Evolutionary conservation across 1,140 invertebrate species (phyloP), one percentile per base, ranked within the genome.

Genomic region (Drosophila repleta): DNA sequence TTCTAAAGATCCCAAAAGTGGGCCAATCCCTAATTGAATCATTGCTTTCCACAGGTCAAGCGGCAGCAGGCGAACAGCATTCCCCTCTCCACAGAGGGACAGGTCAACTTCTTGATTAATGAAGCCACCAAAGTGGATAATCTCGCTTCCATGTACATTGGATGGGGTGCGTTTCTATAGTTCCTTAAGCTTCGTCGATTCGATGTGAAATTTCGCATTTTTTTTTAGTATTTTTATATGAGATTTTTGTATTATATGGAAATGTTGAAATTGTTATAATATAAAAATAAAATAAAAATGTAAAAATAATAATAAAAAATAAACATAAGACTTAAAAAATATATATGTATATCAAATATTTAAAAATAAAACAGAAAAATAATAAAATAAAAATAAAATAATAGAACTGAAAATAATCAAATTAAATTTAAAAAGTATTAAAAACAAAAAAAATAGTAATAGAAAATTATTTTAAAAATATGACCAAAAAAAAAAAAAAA

Each of bases 121-220:
- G 97, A 99, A 93, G 97, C 99, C 2, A 98, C 96, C 2, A 96
- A 95, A 91, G 92, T 97, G 55, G 94, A 96, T 71, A 98, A 98
- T 92, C 93, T 99, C 1, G 97, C 97, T 79, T 96, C 96, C 92
- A 99, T 99, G 98, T 99, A 98, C 90, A 94, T 97, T 67, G 98
- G 98, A 8, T 99, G 98, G 98, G 96, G 96, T 29, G 75, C 90
- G 0, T 91, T 83, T 63, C 65, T 90, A 3, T 77, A 73, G 53
- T 2, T 13, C 17, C 21, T 58, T 26, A 26, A 18, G 21, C 10
- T 1, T 11, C 6, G 8, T 21, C 13, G 17, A 41, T 41, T 24
- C 1, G 15, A 15, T 56, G 13, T 56, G 11, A 13, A 13, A 20
- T 15, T 15, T n/a, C 21, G 1, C 8, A 21, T 3, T 49, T 15